Evolutionary conservation across 2,797 vertebrate species (phyloP), one percentile per base, ranked within the genome.

Genomic region (Hydrophis major): DNA sequence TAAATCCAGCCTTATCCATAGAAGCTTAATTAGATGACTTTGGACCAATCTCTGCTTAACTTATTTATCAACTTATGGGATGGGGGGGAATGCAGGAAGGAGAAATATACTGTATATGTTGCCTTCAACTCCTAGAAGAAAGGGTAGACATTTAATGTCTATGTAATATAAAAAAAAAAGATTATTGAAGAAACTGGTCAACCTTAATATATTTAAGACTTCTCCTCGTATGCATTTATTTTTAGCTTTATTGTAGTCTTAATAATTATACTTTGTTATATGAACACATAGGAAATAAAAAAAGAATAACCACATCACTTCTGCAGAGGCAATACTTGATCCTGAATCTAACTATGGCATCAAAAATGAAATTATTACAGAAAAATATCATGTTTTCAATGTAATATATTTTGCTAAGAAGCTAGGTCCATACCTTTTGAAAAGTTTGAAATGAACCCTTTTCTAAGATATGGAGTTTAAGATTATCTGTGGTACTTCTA

Each of bases 331-430:
- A 90, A 50, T 25, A 87, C 18, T 87, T 37, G 22, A 87, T 50
- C 32, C 25, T 56, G 59, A 90, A 69, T 1, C 4, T 56, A 32
- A 57, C 3, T 12, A 7, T 53, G 5, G 59, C 7, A 28, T 59
- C 7, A 59, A 57, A 53, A 87, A 87, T 89, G 55, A 57, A 89
- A 14, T 86, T 47, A 14, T 37, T 90, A 63, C 1, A 63, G 27
- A 63, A 63, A 63, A 78, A 93, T 69, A 93, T 91, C 6, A 66
- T 55, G 63, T 61, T 95, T 92, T 74, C 86, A 93, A 89, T 87
- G 37, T 78, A 42, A 42, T 7, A 42, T n/a, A n/a, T 92, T 66
- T 86, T 93, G 8, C 42, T 86, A 20, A 86, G 56, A 22, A 92
- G 53, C 90, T 92, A 86, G 56, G 89, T 25, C 11, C 60, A 13